Evolutionary conservation across 2,113 vertebrate species (phyloP).

Genomic region (Eleginops maclovinus): DNA sequence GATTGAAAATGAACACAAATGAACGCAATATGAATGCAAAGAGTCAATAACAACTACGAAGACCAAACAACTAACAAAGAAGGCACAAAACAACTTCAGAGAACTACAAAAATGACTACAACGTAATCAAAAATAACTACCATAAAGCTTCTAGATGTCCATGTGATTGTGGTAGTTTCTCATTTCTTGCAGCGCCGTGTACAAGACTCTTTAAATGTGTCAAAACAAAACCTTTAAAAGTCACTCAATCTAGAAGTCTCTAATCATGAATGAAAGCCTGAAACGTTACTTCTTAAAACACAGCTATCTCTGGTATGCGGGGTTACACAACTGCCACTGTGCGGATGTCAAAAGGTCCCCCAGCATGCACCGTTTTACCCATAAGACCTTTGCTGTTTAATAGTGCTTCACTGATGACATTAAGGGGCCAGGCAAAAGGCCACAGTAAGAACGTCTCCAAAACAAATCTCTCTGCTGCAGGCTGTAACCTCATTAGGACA

Average conservation of each 20-base stretch:
- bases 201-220: not conserved
- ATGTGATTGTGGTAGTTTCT: not conserved
- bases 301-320: conserved; percentile 56
- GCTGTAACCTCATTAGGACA: conserved; percentile 76
- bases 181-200: not conserved
- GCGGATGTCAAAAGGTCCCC: conserved; percentile 60
- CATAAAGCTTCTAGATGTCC: too few species aligned
- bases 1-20: too few species aligned
- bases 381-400: conserved; percentile 66
- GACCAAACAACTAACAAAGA: too few species aligned
- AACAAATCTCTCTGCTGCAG: conserved; percentile 64
- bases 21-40: too few species aligned
- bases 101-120: too few species aligned
- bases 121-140: too few species aligned
- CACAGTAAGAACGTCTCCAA: conserved; percentile 67
- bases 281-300: conserved; percentile 43
- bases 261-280: conserved; percentile 39
- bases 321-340: conserved; percentile 56
- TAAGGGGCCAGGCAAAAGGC: conserved; percentile 73
- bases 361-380: conserved; percentile 43
- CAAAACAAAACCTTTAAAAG: conserved; percentile 5
- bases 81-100: too few species aligned
- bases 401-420: conserved; percentile 81
- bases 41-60: too few species aligned
- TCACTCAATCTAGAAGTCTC: not conserved